phyloP scores from a whole-genome alignment of 2,888 invertebrate species.

The Leptothorax acervorum region DNA sequence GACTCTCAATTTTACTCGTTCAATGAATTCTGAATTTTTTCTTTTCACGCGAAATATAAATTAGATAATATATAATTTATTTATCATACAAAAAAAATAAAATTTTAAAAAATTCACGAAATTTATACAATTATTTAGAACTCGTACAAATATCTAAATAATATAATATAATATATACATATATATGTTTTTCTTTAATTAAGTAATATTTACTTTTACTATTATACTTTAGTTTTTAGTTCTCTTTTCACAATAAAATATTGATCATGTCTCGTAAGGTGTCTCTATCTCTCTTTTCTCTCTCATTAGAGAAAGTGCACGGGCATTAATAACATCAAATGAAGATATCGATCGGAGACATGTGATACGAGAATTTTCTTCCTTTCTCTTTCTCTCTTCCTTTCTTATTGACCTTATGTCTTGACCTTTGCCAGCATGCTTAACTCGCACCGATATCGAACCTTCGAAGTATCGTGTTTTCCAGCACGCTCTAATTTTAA shows the following conservation, averaged over 20 bases:
- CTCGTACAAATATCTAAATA: background rate
- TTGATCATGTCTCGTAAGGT: background rate
- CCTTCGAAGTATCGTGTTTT: conserved; percentile 21
- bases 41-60: background rate
- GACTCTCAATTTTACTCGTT: background rate
- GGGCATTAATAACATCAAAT: conserved; percentile 4
- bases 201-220: background rate
- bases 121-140: background rate
- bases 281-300: background rate
- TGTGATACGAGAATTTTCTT: conserved; percentile 36
- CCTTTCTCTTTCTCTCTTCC: background rate
- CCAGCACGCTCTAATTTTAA: background rate
- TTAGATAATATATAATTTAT: background rate
- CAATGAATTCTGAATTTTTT: background rate
- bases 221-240: background rate
- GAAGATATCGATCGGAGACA: conserved; percentile 47
- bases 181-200: background rate
- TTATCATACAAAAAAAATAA: background rate
- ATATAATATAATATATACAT: background rate
- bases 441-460: conserved; percentile 25
- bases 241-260: background rate
- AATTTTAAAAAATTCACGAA: background rate
- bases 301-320: background rate
- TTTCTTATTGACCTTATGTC: conserved; percentile 54
- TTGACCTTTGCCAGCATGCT: conserved; percentile 52